Base-by-base conservation (phyloP, 2,888 invertebrate genomes). In the Drosophila falleni region DNA sequence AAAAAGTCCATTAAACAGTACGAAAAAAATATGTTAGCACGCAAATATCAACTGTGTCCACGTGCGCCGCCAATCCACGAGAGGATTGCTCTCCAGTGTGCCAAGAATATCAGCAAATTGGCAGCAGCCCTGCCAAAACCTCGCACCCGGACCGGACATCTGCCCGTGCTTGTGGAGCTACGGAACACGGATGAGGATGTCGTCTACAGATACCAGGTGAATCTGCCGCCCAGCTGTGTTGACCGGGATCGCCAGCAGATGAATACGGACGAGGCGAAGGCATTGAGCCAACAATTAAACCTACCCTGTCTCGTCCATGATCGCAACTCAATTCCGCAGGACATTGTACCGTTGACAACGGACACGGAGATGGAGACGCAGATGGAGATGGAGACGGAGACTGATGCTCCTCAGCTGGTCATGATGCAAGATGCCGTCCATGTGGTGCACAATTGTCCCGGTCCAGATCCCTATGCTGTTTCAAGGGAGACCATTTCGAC, bases 161-260 rank as follows among this genome's bases (percentile, higher is more conserved):
- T 86, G 37, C 81, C 88, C 0, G 76, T 86, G 35, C 44, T 86
- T 6, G 87, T 86, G 47, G 86, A 86, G 50, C 23, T 86, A 53
- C 78, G 78, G 2, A 67, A 78, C 16, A 5, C 37, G 9, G 78
- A 71, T 11, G 72, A 88, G 8, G 6, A 72, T 15, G 41, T 47
- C 9, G 13, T 74, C 19, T 61, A 76, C 39, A 73, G 72, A 49
- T 88, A 86, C 35, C 84, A 86, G 42, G 80, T 86, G 33, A 83
- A 88, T n/a, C 29, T 86, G 31, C 70, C 78, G 8, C 9, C 67
- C 26, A 31, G n/a, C 39, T 47, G 23, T 5, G 15, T 50, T n/a
- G 63, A 65, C 0, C 29, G 15, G 0, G 39, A 55, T 3, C 11
- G 5, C 1, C 62, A 29, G 8, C 44, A 33, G 11, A 39, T 58